Evolutionary conservation across 2,888 invertebrate genomes (phyloP).

Genomic region (Drosophila austrosaltans): DNA sequence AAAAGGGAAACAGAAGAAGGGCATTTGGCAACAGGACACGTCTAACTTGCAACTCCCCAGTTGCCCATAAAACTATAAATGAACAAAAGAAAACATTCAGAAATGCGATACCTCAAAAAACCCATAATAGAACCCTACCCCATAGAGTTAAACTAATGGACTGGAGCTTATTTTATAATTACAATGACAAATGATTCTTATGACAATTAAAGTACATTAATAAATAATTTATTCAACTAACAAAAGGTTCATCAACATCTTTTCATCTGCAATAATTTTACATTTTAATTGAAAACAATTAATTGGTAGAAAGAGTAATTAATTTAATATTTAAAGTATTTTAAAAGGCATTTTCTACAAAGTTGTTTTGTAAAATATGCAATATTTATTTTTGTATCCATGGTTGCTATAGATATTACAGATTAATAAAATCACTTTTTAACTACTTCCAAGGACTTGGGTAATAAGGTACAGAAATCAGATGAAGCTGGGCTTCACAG

Average conservation of each 20-base stretch:
- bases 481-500: too few relatives aligned
- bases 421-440: too few relatives aligned
- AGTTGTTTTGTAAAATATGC: too few relatives aligned
- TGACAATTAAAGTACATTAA: slow-evolving; percentile 6
- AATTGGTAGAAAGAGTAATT: not conserved
- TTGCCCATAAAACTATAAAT: slow-evolving; percentile 1
- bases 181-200: not conserved
- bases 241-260: not conserved
- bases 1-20: not conserved
- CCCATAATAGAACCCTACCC: not conserved
- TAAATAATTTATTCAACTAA: not conserved
- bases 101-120: not conserved
- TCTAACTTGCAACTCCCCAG: not conserved
- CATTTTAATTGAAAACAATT: not conserved
- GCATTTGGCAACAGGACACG: not conserved
- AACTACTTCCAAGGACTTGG: too few relatives aligned
- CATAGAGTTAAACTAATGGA: not conserved
- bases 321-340: not conserved
- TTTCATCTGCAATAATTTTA: not conserved
- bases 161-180: not conserved
- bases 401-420: too few relatives aligned
- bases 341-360: not conserved
- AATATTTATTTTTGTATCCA: too few relatives aligned
- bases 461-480: too few relatives aligned
- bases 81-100: not conserved